Conservation (phyloP, 37 sponge, comb jelly and placozoan genomes). For the Mnemiopsis leidyi region DNA sequence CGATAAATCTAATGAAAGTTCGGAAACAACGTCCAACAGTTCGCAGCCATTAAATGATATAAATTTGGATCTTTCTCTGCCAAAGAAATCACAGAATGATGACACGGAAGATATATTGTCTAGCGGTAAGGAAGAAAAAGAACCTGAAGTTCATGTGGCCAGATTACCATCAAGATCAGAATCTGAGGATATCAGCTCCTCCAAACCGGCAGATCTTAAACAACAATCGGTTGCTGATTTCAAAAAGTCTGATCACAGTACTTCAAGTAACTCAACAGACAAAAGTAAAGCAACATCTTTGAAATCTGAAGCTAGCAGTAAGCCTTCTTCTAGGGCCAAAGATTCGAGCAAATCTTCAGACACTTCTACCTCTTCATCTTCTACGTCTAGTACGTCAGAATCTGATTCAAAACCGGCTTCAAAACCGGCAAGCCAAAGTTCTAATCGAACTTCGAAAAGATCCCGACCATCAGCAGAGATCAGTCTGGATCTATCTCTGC, state of each 20-base stretch:
- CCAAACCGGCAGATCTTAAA: not conserved
- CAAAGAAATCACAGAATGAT: too few relatives aligned
- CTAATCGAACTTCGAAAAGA: not conserved
- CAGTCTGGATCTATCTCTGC: not conserved
- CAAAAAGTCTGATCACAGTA: not conserved
- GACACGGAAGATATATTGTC: too few relatives aligned
- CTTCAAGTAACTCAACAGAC: not conserved
- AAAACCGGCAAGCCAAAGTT: not conserved
- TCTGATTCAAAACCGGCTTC: not conserved
- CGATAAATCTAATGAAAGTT: not conserved
- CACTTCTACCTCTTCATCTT: not conserved
- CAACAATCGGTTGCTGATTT: too few relatives aligned
- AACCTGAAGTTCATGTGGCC: not conserved
- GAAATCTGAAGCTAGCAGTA: not conserved
- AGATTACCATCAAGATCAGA: not conserved
- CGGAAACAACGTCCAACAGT: not conserved
- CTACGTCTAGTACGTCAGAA: not conserved
- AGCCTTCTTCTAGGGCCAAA: not conserved
- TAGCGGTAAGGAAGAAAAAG: not conserved
- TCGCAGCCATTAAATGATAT: too few relatives aligned
- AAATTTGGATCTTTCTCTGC: too few relatives aligned
- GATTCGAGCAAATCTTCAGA: not conserved
- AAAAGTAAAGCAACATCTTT: not conserved
- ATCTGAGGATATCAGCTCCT: not conserved
- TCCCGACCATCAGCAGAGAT: not conserved